Evolutionary conservation across 2,113 vertebrate genomes (phyloP).

Genomic region (Sylvietta virens): DNA sequence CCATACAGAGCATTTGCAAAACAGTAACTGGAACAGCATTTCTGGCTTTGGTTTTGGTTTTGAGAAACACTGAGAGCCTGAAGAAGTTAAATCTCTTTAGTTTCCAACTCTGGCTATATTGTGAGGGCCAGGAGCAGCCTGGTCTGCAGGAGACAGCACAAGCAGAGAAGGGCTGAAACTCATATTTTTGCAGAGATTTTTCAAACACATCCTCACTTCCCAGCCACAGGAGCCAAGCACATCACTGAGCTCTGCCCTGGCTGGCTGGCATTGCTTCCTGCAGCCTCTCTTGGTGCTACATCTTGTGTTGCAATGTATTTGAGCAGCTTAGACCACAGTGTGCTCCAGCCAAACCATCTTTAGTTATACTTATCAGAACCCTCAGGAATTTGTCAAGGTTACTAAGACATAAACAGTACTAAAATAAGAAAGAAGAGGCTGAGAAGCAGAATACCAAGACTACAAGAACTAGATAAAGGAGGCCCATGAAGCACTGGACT

Average conservation of each 20-base stretch:
- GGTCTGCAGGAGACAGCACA: neutral
- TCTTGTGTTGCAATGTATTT: no score
- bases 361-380: no score
- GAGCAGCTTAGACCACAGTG: no score
- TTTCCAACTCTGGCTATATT: neutral
- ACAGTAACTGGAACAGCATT: neutral
- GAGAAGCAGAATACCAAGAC: no score
- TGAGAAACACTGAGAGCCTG: neutral
- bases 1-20: neutral
- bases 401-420: no score
- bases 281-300: neutral
- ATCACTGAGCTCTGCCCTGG: neutral
- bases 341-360: no score
- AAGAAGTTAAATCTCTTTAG: neutral
- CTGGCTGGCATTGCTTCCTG: neutral
- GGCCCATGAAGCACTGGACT: no score
- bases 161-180: neutral
- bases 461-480: no score
- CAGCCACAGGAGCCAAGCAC: neutral
- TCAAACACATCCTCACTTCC: neutral
- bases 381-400: no score
- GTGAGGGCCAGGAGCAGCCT: neutral
- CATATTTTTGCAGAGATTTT: neutral
- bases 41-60: neutral
- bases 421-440: no score